Evolutionary conservation across 2,888 invertebrate genomes (phyloP).

Genomic region (Aspidiotus rigidus): DNA sequence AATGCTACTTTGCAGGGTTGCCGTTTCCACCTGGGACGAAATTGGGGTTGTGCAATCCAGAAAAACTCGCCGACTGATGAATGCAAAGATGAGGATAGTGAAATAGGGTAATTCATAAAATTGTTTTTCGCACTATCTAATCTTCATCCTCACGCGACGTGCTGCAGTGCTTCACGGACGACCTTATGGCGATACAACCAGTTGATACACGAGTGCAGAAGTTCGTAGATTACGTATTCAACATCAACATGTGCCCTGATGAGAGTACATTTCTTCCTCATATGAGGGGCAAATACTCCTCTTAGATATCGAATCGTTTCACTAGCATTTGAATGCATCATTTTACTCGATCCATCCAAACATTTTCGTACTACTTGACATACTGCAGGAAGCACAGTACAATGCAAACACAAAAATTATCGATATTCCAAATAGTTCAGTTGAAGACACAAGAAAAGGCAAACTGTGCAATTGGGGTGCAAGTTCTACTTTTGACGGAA

Average conservation of each 20-base stretch:
- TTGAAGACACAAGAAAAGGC: too few species aligned
- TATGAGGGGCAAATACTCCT: too few species aligned
- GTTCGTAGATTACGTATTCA: not conserved
- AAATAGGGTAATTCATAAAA: conserved; percentile 10
- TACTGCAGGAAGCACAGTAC: too few species aligned
- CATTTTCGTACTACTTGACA: too few species aligned
- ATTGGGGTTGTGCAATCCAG: not conserved
- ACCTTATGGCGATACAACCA: conserved; percentile 3
- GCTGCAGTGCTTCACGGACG: conserved; percentile 9
- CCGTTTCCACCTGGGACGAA: not conserved
- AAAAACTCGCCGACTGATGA: conserved; percentile 3
- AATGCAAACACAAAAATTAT: too few species aligned
- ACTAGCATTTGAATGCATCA: too few species aligned
- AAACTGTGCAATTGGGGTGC: too few species aligned
- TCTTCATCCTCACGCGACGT: conserved; percentile 12
- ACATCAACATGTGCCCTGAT: not conserved
- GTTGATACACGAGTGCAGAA: not conserved
- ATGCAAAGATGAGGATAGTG: conserved; percentile 12
- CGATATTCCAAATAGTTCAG: too few species aligned
- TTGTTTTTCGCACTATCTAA: conserved; percentile 9
- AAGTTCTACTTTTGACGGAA: too few species aligned
- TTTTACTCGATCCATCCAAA: too few species aligned
- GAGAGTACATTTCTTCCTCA: too few species aligned
- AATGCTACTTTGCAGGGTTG: not conserved
- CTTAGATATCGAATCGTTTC: too few species aligned